Percentiles rank a stretch among this genome's conserved stretches.
Evolutionary conservation across 2,797 vertebrate genomes (phyloP).

Genomic region (Emydoidea blandingii): DNA sequence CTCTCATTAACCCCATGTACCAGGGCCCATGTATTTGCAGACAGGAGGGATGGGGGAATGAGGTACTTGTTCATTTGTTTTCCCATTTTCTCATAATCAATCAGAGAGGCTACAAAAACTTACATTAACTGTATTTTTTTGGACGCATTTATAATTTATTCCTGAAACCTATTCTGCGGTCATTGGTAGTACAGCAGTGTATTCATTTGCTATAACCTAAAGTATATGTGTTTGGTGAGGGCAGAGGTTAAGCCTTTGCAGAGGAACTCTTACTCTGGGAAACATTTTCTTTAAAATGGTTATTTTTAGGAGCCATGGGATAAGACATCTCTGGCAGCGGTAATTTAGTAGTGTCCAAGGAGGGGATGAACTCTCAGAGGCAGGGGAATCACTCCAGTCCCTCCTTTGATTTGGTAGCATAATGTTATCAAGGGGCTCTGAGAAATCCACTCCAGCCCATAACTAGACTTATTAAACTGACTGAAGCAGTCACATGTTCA

Average conservation of each 20-base stretch:
- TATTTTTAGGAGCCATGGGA: not conserved
- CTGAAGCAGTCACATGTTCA: not conserved
- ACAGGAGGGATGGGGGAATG: not conserved
- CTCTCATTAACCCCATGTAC: slow-evolving; percentile 27
- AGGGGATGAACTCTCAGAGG: not conserved
- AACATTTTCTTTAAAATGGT: not conserved
- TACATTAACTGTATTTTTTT: not conserved
- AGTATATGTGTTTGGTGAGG: not conserved
- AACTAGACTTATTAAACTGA: not conserved
- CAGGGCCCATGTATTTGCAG: not conserved
- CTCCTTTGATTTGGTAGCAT: not conserved
- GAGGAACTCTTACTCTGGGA: not conserved
- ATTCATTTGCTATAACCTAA: not conserved
- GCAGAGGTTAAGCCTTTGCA: not conserved
- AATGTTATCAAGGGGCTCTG: not conserved
- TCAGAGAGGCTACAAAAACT: not conserved
- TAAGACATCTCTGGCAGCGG: not conserved
- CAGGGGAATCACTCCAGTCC: not conserved
- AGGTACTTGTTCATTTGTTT: not conserved
- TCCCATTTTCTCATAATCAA: not conserved
- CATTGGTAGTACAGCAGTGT: not conserved
- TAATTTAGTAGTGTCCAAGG: not conserved
- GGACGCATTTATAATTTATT: not conserved
- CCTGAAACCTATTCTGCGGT: not conserved
- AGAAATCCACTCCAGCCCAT: not conserved